A percentile compares a stretch with the other conserved stretches of the same genome.
phyloP scores from a whole-genome alignment of 2,113 vertebrate genomes.

The Amblyopsis rosae region DNA sequence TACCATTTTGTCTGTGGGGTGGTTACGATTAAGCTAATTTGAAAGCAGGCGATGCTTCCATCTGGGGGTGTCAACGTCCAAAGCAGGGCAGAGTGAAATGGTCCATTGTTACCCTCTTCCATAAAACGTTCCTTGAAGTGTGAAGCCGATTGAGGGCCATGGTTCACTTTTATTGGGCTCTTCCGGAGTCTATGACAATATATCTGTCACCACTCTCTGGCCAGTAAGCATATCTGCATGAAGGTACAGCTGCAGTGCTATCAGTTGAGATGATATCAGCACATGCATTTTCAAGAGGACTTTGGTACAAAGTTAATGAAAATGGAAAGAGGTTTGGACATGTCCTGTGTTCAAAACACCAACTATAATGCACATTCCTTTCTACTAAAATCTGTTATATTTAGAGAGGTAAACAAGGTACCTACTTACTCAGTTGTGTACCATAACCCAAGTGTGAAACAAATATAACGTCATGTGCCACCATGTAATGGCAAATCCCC shows the following conservation, averaged over 20 bases:
- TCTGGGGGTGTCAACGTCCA: background rate
- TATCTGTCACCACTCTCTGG: slow-evolving; percentile 54
- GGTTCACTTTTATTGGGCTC: slow-evolving; percentile 1
- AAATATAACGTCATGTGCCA: background rate
- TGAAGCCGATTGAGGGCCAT: slow-evolving; percentile 31
- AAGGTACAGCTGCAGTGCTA: slow-evolving; percentile 24
- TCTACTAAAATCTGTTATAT: no score
- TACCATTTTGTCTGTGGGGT: slow-evolving; percentile 9
- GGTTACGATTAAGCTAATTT: slow-evolving; percentile 43
- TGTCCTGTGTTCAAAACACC: background rate
- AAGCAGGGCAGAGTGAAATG: slow-evolving; percentile 26
- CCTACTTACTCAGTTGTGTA: background rate
- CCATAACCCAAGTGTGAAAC: background rate
- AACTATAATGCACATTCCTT: background rate
- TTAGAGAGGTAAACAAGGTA: slow-evolving; percentile 7
- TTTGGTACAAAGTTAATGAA: background rate
- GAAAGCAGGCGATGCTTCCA: slow-evolving; percentile 21
- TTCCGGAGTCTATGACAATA: slow-evolving; percentile 31
- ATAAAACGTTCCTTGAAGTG: slow-evolving; percentile 33
- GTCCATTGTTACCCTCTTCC: slow-evolving; percentile 36
- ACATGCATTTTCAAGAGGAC: background rate
- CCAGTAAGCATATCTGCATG: slow-evolving; percentile 24
- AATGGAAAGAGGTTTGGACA: background rate
- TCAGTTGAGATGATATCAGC: no score
- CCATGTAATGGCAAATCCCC: background rate